These are phyloP conservation scores for Volucella inflata DNA, from an alignment of 2,888 invertebrate species.

Conservation along the genomic window DNA sequence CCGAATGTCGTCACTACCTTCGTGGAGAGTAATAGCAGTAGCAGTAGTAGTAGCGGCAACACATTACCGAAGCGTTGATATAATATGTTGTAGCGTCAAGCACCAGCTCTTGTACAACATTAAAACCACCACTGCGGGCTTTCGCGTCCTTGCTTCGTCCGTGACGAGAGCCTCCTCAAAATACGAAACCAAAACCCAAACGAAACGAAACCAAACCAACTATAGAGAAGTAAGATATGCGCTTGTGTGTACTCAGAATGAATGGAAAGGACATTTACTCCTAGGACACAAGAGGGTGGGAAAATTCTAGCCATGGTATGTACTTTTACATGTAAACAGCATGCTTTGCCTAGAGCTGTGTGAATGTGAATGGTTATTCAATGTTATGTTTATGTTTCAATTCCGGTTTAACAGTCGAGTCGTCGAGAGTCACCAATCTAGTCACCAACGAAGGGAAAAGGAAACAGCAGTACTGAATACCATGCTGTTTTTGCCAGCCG, in stretches of 20 bases:
- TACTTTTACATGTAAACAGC: not conserved
- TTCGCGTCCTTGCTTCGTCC: conserved; percentile 72
- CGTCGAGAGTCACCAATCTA: not conserved
- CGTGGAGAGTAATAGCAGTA: conserved; percentile 35
- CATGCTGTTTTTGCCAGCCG: conserved; percentile 65
- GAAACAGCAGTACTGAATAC: not conserved
- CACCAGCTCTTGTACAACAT: conserved; percentile 38
- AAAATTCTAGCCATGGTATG: not conserved
- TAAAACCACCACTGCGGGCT: conserved; percentile 51
- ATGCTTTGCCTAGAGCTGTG: conserved; percentile 51
- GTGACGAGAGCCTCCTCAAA: conserved; percentile 42
- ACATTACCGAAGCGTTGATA: too few species aligned
- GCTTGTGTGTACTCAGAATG: conserved; percentile 58
- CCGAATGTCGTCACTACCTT: conserved; percentile 26
- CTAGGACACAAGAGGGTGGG: conserved; percentile 33
- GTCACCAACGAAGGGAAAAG: too few species aligned
- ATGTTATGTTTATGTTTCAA: conserved; percentile 75
- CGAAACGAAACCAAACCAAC: not conserved
- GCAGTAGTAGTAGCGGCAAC: conserved; percentile 4
- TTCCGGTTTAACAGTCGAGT: conserved; percentile 46
- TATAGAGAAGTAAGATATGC: conserved; percentile 31
- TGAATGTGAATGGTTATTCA: conserved; percentile 75
- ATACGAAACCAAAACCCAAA: not conserved
- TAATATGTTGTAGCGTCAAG: too few species aligned
- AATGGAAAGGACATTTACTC: conserved; percentile 26